Percentiles rank a stretch among this genome's conserved stretches.
These are phyloP conservation scores for Stercorarius parasiticus DNA, from an alignment of 2,113 vertebrate genomes.

Conservation along the genomic window DNA sequence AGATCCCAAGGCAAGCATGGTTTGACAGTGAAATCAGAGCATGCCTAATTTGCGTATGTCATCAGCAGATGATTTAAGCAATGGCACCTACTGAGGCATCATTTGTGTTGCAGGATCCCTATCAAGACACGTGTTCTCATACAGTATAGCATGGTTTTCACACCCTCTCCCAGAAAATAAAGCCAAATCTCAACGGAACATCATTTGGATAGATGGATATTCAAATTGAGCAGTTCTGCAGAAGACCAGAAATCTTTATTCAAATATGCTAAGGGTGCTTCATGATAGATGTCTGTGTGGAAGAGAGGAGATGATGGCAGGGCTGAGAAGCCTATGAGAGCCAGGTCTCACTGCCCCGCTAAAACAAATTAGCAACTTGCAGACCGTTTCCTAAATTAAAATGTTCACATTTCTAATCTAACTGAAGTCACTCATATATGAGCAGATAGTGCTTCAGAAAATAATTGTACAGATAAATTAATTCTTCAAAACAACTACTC, in stretches of 20 bases:
- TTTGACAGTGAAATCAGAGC: not conserved
- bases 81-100: not conserved
- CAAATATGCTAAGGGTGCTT: not conserved
- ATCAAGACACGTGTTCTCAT: not conserved
- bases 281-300: not conserved
- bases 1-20: not conserved
- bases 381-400: constrained; percentile 11
- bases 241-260: constrained; percentile 3
- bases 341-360: not conserved
- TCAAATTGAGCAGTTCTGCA: not conserved
- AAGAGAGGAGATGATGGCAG: not conserved
- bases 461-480: constrained; percentile 40
- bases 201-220: not conserved
- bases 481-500: constrained; percentile 36
- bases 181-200: not conserved
- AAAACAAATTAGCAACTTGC: not conserved
- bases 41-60: not conserved
- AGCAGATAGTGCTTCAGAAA: not conserved
- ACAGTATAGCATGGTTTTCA: not conserved
- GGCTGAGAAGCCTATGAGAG: not conserved
- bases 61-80: not conserved
- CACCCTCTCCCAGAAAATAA: not conserved
- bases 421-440: not conserved
- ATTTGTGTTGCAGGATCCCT: not conserved
- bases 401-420: not conserved